Conservation (phyloP, 2,888 invertebrate genomes). For the Tetragonisca angustula region DNA sequence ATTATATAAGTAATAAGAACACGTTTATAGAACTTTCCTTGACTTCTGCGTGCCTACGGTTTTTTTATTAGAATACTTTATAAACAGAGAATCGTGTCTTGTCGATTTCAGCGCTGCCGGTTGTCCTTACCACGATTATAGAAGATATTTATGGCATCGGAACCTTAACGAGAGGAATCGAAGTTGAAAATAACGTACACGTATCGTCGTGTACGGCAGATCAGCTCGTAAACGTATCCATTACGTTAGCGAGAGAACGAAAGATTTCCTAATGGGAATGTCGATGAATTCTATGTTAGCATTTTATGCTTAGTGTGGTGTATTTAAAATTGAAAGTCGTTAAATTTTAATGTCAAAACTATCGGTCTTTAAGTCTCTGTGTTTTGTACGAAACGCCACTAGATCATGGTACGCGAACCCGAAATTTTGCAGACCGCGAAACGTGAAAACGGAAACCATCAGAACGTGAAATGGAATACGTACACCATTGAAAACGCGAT, state of each 20-base stretch:
- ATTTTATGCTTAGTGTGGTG: background rate
- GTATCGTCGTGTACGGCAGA: background rate
- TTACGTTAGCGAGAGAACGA: background rate
- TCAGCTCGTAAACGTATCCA: slow-evolving; percentile 3
- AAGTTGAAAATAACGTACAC: slow-evolving; percentile 29
- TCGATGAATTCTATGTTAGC: background rate
- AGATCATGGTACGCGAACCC: background rate
- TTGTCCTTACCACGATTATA: slow-evolving; percentile 7
- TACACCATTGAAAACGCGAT: background rate
- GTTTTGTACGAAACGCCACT: background rate
- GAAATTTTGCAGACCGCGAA: background rate
- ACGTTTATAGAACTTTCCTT: background rate
- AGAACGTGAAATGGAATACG: background rate
- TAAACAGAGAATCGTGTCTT: slow-evolving; percentile 6
- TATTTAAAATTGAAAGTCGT: background rate
- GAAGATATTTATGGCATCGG: slow-evolving; percentile 44
- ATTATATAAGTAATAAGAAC: background rate
- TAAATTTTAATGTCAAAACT: background rate
- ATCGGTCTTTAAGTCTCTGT: background rate
- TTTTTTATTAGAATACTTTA: slow-evolving; percentile 11
- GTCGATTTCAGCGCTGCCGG: slow-evolving; percentile 15
- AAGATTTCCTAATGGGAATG: background rate
- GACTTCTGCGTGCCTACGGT: background rate
- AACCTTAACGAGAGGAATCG: slow-evolving; percentile 27
- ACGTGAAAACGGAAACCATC: background rate